Conservation (phyloP, 1,140 invertebrate genomes). For the Ephestia elutella region DNA sequence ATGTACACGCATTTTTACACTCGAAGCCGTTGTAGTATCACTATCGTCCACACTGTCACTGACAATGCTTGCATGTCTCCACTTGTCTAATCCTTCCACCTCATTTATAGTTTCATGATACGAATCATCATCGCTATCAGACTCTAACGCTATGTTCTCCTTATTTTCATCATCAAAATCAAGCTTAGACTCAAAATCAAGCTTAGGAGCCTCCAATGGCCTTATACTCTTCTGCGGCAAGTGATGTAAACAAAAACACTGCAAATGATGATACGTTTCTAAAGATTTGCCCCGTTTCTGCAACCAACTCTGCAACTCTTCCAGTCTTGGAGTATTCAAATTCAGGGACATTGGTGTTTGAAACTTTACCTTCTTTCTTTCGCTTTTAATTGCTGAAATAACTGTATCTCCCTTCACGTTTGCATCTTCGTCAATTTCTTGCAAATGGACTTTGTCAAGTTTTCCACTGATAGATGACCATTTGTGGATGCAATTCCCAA, state of each 20-base stretch:
- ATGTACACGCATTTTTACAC: conserved; percentile 23
- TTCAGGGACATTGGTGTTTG: conserved; percentile 47
- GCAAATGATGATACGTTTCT: conserved; percentile 71
- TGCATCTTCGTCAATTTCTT: conserved; percentile 56
- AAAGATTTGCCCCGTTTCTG: conserved; percentile 67
- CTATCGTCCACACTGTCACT: conserved; percentile 50
- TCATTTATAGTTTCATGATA: conserved; percentile 56
- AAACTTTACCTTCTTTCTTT: conserved; percentile 65
- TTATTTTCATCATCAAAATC: conserved; percentile 71
- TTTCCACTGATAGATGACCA: conserved; percentile 64
- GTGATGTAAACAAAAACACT: conserved; percentile 69
- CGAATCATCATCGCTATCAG: conserved; percentile 60
- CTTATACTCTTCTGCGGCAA: conserved; percentile 26
- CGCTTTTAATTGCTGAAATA: conserved; percentile 59
- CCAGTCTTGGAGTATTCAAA: conserved; percentile 56
- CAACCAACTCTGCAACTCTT: conserved; percentile 71
- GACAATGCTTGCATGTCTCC: conserved; percentile 43
- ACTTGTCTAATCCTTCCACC: conserved; percentile 32
- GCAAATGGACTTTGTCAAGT: conserved; percentile 45
- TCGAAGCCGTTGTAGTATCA: conserved; percentile 36
- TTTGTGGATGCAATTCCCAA: conserved; percentile 59
- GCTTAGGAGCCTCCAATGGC: conserved; percentile 24
- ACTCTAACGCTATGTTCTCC: conserved; percentile 71
- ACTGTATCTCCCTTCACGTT: conserved; percentile 42
- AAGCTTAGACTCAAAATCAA: conserved; percentile 31